phyloP scores from a whole-genome alignment of 2,113 vertebrate genomes.

The Todiramphus chloris region DNA sequence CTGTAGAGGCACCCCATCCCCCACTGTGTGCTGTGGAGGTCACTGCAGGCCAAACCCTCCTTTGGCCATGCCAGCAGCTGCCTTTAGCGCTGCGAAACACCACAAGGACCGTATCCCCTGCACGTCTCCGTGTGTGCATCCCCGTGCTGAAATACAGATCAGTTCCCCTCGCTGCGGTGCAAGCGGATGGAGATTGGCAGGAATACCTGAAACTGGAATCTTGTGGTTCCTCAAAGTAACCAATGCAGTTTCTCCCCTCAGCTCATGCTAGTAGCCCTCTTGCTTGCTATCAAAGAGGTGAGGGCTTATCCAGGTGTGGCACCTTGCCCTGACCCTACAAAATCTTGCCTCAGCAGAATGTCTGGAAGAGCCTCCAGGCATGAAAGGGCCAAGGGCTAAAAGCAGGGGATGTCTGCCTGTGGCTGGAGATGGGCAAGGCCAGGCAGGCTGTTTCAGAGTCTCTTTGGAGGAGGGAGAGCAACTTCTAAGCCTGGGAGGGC shows the following conservation, averaged over 20 bases:
- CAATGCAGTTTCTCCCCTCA: not conserved
- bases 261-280: not conserved
- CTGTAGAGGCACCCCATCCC: not conserved
- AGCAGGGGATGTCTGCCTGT: not conserved
- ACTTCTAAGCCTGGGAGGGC: not conserved
- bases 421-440: not conserved
- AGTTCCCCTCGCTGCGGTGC: not conserved
- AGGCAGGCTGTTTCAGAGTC: conserved; percentile 18
- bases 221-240: not conserved
- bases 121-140: not conserved
- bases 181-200: not conserved
- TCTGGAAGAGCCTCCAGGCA: not conserved
- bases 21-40: not conserved
- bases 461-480: not conserved
- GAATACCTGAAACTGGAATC: not conserved
- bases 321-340: not conserved
- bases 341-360: not conserved
- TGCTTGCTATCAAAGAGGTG: not conserved
- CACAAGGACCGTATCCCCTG: not conserved
- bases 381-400: not conserved
- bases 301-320: not conserved
- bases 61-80: not conserved
- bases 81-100: not conserved
- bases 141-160: not conserved
- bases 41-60: not conserved